phyloP scores from a whole-genome alignment of 2,797 vertebrate species.

The Echeneis naucrates region DNA sequence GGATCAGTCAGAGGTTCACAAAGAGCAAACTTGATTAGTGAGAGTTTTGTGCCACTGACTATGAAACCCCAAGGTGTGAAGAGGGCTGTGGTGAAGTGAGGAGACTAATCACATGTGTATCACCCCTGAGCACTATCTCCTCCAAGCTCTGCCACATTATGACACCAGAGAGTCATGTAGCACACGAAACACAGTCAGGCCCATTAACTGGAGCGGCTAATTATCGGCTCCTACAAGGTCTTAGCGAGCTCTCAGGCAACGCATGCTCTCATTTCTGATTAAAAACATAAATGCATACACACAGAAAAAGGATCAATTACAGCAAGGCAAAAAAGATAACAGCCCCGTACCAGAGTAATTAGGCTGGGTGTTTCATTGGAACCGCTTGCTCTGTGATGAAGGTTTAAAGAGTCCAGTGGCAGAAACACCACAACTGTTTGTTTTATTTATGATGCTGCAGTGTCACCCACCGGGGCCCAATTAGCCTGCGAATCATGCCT shows the following conservation, averaged over 20 bases:
- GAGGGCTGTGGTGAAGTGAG: conserved; percentile 65
- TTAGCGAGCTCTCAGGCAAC: conserved; percentile 87
- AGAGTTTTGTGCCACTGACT: conserved; percentile 46
- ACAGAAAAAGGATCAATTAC: conserved; percentile 78
- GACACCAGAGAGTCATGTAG: conserved; percentile 70
- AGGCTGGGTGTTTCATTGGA: conserved; percentile 84
- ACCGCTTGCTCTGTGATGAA: conserved; percentile 83
- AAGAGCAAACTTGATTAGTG: conserved; percentile 62
- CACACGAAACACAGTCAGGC: conserved; percentile 72
- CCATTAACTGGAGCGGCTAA: conserved; percentile 95
- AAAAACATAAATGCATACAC: conserved; percentile 84
- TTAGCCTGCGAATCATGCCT: conserved; percentile 92
- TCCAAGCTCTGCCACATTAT: conserved; percentile 61
- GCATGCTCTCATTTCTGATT: conserved; percentile 88
- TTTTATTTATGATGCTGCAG: conserved; percentile 89
- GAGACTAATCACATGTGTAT: conserved; percentile 71
- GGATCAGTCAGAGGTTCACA: conserved; percentile 53
- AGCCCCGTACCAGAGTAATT: conserved; percentile 87
- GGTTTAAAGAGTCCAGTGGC: conserved; percentile 86
- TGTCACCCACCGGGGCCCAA: conserved; percentile 94
- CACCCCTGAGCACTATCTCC: conserved; percentile 69
- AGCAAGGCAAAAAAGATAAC: conserved; percentile 79
- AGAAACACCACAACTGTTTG: conserved; percentile 87
- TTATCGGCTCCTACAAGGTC: conserved; percentile 91
- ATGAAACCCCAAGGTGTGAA: conserved; percentile 62